These are phyloP conservation scores for Ibycter americanus DNA, from an alignment of 2,797 vertebrate genomes.

Conservation along the genomic window DNA sequence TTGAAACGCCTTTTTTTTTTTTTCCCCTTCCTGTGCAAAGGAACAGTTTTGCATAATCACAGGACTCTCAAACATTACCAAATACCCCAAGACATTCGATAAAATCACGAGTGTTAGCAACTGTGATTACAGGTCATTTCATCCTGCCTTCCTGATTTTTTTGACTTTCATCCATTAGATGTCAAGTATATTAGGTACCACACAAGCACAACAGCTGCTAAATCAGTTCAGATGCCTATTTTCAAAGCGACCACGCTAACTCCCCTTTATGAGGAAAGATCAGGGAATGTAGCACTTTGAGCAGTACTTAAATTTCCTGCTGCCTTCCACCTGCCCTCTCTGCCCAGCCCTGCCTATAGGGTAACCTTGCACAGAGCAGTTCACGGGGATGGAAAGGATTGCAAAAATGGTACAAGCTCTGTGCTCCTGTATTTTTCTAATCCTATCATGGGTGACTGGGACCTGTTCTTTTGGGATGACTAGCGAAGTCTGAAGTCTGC, in stretches of 20 bases:
- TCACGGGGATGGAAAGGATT: neutral
- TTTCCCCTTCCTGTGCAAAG: neutral
- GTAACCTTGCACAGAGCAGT: neutral
- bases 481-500: constrained; percentile 23
- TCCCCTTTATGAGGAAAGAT: neutral
- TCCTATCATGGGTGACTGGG: neutral
- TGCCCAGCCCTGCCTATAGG: neutral
- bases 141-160: neutral
- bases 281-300: accelerated
- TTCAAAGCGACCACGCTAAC: neutral
- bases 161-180: neutral
- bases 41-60: neutral
- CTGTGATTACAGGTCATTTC: neutral
- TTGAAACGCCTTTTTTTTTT: neutral
- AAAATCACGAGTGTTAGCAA: neutral
- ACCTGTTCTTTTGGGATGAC: constrained; percentile 11
- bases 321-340: constrained; percentile 20
- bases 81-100: neutral
- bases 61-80: neutral
- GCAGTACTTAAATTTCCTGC: neutral
- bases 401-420: neutral
- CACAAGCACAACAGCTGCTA: neutral
- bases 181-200: neutral
- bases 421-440: neutral
- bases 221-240: neutral